These are phyloP conservation scores for Parauchenoglanis punctatus DNA, from an alignment of 2,797 vertebrate species.

Conservation along the genomic window DNA sequence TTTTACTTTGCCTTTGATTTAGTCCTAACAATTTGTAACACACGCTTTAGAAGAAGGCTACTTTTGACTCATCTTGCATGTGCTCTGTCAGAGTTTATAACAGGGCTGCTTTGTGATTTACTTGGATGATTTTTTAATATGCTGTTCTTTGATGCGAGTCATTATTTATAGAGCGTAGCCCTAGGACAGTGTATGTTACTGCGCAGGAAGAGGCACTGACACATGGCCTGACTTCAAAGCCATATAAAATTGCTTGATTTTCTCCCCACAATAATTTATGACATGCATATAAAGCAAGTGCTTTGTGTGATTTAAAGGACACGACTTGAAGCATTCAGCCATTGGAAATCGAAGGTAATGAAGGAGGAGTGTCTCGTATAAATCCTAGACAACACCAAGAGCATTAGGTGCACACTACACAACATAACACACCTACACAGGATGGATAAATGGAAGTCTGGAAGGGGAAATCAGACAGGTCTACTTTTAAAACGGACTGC, in stretches of 20 bases:
- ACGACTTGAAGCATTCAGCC: background rate
- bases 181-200: constrained; percentile 23
- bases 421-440: background rate
- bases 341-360: constrained; percentile 8
- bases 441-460: background rate
- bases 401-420: background rate
- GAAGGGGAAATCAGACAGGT: background rate
- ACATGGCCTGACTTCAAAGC: constrained; percentile 35
- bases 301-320: constrained; percentile 19
- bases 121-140: constrained; percentile 23
- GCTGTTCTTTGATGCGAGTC: constrained; percentile 36
- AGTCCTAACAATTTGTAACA: constrained; percentile 6
- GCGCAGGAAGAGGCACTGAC: constrained; percentile 12
- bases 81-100: background rate
- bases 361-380: background rate
- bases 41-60: background rate
- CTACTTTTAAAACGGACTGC: background rate
- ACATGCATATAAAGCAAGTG: constrained; percentile 26
- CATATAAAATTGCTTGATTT: constrained; percentile 16
- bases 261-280: constrained; percentile 26
- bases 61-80: background rate
- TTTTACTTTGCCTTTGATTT: background rate
- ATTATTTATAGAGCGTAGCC: constrained; percentile 40
- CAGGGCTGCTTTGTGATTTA: constrained; percentile 20
- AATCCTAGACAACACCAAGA: constrained; percentile 5